Evolutionary conservation across 2,888 invertebrate species (phyloP), one percentile per base, ranked within the genome.

Genomic region (Euspilapteryx auroguttella): DNA sequence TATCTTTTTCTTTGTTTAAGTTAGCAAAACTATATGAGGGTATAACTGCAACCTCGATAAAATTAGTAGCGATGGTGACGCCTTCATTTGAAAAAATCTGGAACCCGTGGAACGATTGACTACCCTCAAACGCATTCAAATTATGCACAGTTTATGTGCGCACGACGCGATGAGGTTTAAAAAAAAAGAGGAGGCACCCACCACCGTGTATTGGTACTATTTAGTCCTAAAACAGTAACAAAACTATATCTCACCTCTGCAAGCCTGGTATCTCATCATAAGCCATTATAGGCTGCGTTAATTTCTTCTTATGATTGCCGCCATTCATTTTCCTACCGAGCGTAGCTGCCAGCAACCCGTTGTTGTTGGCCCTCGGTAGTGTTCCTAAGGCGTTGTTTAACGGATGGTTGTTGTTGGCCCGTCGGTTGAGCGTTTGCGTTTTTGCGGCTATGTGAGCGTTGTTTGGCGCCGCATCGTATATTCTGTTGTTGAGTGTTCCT

Each of bases 181-280:
- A n/a, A n/a, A n/a, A n/a, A n/a, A n/a, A n/a, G n/a, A n/a, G n/a
- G n/a, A n/a, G n/a, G n/a, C n/a, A n/a, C n/a, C n/a, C n/a, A n/a
- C n/a, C n/a, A n/a, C n/a, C n/a, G n/a, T n/a, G n/a, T n/a, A n/a
- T n/a, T n/a, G n/a, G n/a, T n/a, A n/a, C n/a, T n/a, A n/a, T n/a
- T n/a, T n/a, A n/a, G n/a, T n/a, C n/a, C n/a, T n/a, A n/a, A n/a
- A n/a, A n/a, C 8, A 6, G 3, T 5, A 6, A 17, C 17, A 17
- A 17, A 23, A 14, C 11, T 21, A 25, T 17, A 13, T 10, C 43
- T 35, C 31, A 71, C 73, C 71, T 64, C 34, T 73, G 69, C 36
- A 73, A 44, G 28, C 83, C 82, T 4, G 83, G 81, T 41, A 81
- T 75, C 38, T 81, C 81, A 47, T 78, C 78, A 42, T 78, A 80